Evolutionary conservation across 2,888 invertebrate species (phyloP), one percentile per base, ranked within the genome.

Genomic region (Sesamia inferens): DNA sequence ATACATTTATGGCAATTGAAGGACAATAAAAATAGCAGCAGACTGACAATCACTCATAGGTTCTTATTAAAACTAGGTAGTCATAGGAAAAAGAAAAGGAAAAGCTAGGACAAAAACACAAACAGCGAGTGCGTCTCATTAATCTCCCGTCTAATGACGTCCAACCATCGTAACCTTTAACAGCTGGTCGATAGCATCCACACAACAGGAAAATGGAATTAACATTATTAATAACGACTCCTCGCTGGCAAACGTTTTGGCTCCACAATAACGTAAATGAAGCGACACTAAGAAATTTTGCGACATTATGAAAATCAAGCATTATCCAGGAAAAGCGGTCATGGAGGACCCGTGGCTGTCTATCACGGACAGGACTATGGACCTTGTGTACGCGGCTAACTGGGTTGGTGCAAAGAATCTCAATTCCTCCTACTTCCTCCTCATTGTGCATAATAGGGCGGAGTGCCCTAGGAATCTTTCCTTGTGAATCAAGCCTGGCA

Each of bases 251-350:
- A 75, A 84, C 70, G 78, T 74, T 81, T 84, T 76, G 74, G 71
- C 71, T 79, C 58, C 75, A 70, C 73, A 82, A 72, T 79, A 74
- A 78, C 74, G 76, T 72, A 78, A 83, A 78, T 83, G 72, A 83
- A 68, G 79, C 62, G 70, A 71, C 75, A 39, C 69, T 51, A 22
- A 69, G 31, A 31, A 83, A 83, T 79, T 87, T 80, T 48, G 78
- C 82, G 75, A 82, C 93, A 95, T 89, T 92, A 98, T 98, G 98
- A 98, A 98, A 97, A 98, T 98, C 84, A 97, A 98, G 92, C 97
- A 98, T 88, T 98, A 98, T 93, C 98, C 98, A 61, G 98, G 98
- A 83, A 98, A 98, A 94, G 98, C 97, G 83, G 98, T 98, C 90
- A 96, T 98, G 96, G 98, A 98, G 92, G 97, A 97, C 93, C 96